A percentile compares a stretch with the other conserved stretches of the same genome.
These are phyloP conservation scores for Cetoscarus ocellatus DNA, from an alignment of 2,797 vertebrate species.

Conservation along the genomic window DNA sequence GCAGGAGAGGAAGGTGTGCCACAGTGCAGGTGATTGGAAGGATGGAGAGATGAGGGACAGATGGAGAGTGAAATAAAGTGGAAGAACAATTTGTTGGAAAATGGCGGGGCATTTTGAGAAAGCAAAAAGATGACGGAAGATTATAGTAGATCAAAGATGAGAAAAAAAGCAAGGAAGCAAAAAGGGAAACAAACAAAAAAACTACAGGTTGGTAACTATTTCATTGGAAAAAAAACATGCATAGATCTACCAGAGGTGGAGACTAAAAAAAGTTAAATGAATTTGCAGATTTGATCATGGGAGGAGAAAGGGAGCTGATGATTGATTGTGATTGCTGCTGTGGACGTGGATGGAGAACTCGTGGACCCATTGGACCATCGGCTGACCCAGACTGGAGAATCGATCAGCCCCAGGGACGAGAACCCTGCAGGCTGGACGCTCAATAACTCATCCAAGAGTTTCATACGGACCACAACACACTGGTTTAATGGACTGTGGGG, in stretches of 20 bases:
- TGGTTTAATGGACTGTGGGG: slow-evolving; percentile 63
- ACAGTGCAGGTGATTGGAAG: slow-evolving; percentile 53
- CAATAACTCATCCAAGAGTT: slow-evolving; percentile 61
- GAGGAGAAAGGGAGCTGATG: slow-evolving; percentile 41
- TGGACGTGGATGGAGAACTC: slow-evolving; percentile 35
- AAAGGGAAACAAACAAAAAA: slow-evolving; percentile 47
- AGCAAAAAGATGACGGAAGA: slow-evolving; percentile 7
- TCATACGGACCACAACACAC: slow-evolving; percentile 52
- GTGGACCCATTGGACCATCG: slow-evolving; percentile 42
- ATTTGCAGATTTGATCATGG: slow-evolving; percentile 47
- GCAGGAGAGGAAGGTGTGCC: slow-evolving; percentile 63
- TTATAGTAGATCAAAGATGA: neutral
- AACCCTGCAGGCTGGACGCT: slow-evolving; percentile 61
- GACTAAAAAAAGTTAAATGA: slow-evolving; percentile 61
- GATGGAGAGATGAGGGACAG: slow-evolving; percentile 23
- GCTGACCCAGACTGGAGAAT: slow-evolving; percentile 73
- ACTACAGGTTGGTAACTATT: slow-evolving; percentile 65
- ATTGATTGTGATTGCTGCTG: slow-evolving; percentile 51
- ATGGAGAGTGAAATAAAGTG: slow-evolving; percentile 19
- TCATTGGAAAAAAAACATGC: slow-evolving; percentile 61
- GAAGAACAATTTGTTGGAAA: slow-evolving; percentile 25
- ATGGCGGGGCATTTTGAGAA: slow-evolving; percentile 6
- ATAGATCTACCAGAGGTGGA: slow-evolving; percentile 49
- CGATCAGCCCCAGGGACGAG: slow-evolving; percentile 57
- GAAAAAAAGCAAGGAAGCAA: slow-evolving; percentile 20